phyloP scores from a whole-genome alignment of 2,797 vertebrate genomes.

The Gorsachius magnificus region DNA sequence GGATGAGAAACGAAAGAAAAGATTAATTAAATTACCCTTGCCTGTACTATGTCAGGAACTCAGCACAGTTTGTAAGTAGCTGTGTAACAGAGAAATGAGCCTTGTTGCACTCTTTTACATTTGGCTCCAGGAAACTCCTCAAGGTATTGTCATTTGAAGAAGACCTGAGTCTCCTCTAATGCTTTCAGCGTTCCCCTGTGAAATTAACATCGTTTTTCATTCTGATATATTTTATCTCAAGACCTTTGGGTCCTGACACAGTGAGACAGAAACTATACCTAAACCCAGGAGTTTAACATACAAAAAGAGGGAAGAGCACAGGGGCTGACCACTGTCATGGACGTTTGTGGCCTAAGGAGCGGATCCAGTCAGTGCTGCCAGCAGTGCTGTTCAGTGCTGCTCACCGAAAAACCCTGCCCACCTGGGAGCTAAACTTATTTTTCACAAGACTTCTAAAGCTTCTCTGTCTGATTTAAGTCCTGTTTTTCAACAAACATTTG shows the following conservation, averaged over 20 bases:
- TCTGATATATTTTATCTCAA: neutral
- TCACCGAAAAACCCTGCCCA: neutral
- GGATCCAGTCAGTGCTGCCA: neutral
- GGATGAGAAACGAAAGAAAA: neutral
- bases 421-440: neutral
- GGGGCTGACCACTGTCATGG: neutral
- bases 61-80: neutral
- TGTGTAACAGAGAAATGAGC: neutral
- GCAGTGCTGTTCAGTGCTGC: neutral
- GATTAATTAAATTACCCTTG: neutral
- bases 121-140: neutral
- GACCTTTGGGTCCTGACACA: neutral
- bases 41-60: neutral
- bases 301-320: neutral
- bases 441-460: neutral
- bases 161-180: neutral
- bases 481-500: neutral
- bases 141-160: neutral
- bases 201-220: neutral
- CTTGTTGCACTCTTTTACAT: neutral
- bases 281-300: neutral
- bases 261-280: neutral
- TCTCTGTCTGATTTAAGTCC: neutral
- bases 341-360: neutral
- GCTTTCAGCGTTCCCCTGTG: neutral